Base-by-base conservation (phyloP, 2,113 vertebrate genomes). In the Galemys pyrenaicus region DNA sequence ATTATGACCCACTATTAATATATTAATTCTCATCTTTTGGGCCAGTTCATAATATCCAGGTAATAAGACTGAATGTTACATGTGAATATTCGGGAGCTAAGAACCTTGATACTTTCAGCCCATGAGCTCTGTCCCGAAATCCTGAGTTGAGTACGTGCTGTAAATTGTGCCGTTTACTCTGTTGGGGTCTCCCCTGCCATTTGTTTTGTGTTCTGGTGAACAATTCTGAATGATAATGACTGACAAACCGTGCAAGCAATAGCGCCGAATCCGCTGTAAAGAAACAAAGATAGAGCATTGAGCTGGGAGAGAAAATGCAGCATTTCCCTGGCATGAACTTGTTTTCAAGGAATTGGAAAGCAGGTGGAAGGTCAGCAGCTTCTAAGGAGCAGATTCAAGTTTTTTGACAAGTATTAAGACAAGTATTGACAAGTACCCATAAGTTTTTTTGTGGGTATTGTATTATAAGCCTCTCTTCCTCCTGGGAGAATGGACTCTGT, bases 171-270 rank as follows among this genome's bases (percentile, higher is more conserved):
- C 81, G 60, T 49, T 85, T 64, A 24, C 82, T 86, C 88, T 73
- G 44, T 39, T 26, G 64, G 74, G 62, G 41, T 96, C 51, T 74
- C 49, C 92, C 51, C 54, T 75, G 78, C 46, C 79, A 56, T 89
- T 88, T 92, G 56, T 60, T 84, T 49, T 77, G 83, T 73, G 54
- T 32, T 78, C 65, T 81, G 80, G 39, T 41, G 81, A 81, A 51
- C 67, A 68, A 37, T 84, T 87, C 70, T 37, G 46, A 49, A 32
- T 58, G 30, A 6, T 80, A 71, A 95, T 49, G 74, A 80, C 32
- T 56, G 79, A 88, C 28, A 94, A 35, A 95, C 79, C 39, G 56
- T 88, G 30, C 54, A 68, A 71, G 67, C 0, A 39, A 26, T 77
- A 64, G 56, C 35, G 37, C 37, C 37, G 20, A 30, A 30, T 84